Percentiles rank a stretch among this genome's conserved stretches.
Conservation (phyloP, 1,140 invertebrate species). For the Apis florea region DNA sequence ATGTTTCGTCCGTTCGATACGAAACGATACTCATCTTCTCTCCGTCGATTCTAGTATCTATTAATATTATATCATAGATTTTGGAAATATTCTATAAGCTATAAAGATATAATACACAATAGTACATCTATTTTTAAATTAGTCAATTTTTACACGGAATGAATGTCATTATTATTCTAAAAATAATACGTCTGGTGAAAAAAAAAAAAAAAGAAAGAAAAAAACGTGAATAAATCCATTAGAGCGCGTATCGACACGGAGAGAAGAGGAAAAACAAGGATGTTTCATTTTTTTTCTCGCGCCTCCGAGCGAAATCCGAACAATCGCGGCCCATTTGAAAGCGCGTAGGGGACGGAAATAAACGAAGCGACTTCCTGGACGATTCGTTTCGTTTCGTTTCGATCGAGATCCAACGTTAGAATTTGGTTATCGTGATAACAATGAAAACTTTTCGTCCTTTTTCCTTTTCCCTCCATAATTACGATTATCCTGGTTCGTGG, state of each 20-base stretch:
- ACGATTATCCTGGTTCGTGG: slow-evolving; percentile 1
- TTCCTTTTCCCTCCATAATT: slow-evolving; percentile 26
- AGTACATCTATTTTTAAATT: neutral
- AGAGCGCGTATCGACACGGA: neutral
- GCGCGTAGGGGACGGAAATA: slow-evolving; percentile 1
- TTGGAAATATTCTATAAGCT: too few relatives aligned
- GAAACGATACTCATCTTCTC: too few relatives aligned
- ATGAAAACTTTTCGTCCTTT: slow-evolving; percentile 29
- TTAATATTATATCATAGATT: too few relatives aligned
- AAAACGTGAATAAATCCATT: slow-evolving; percentile 31
- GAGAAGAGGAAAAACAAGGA: neutral
- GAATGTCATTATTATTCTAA: too few relatives aligned
- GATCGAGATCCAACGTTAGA: slow-evolving; percentile 46
- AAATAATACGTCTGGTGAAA: neutral
- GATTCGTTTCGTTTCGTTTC: slow-evolving; percentile 11
- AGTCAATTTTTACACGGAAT: neutral
- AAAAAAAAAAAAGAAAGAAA: neutral
- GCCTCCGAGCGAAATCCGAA: neutral
- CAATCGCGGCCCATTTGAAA: neutral
- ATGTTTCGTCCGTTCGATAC: too few relatives aligned
- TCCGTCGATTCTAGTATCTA: too few relatives aligned
- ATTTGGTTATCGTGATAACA: slow-evolving; percentile 14
- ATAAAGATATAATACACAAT: too few relatives aligned
- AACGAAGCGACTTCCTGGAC: slow-evolving; percentile 6
- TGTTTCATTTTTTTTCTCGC: neutral